These are phyloP conservation scores for Periophthalmodon schlosseri DNA, from an alignment of 2,113 vertebrate genomes.

Conservation along the genomic window DNA sequence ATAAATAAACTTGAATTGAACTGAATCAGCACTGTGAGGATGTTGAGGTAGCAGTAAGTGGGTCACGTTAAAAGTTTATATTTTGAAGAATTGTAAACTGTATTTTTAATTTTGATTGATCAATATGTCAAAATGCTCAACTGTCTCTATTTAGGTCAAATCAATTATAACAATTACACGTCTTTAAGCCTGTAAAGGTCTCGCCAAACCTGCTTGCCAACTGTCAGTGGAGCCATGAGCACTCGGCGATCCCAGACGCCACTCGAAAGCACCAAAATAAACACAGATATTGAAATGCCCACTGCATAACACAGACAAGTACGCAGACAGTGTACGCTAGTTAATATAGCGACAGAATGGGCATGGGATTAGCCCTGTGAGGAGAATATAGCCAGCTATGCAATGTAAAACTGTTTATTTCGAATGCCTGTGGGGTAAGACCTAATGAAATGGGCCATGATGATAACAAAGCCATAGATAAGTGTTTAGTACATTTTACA, in stretches of 20 bases:
- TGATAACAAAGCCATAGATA: no score
- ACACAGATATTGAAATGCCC: constrained; percentile 55
- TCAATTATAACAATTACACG: constrained; percentile 11
- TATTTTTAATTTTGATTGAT: neutral
- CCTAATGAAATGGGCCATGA: no score
- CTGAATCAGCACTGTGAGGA: no score
- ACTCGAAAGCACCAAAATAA: constrained; percentile 64
- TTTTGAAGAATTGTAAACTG: no score
- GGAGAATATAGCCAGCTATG: constrained; percentile 18
- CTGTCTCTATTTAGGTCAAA: neutral
- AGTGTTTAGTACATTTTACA: no score
- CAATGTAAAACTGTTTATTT: constrained; percentile 21
- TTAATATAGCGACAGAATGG: constrained; percentile 21
- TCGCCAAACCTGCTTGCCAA: constrained; percentile 30
- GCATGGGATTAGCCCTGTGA: constrained; percentile 25
- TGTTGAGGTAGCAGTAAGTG: neutral
- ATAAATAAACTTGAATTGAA: no score
- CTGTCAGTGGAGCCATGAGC: constrained; percentile 26
- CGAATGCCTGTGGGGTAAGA: neutral
- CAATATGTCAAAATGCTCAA: neutral
- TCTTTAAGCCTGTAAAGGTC: constrained; percentile 35
- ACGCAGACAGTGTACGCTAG: constrained; percentile 36
- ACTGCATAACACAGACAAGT: constrained; percentile 39
- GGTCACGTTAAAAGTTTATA: no score
- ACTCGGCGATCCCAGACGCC: constrained; percentile 33